These are phyloP conservation scores for Cataglyphis albicans DNA, from an alignment of 2,888 invertebrate species.

Conservation along the genomic window DNA sequence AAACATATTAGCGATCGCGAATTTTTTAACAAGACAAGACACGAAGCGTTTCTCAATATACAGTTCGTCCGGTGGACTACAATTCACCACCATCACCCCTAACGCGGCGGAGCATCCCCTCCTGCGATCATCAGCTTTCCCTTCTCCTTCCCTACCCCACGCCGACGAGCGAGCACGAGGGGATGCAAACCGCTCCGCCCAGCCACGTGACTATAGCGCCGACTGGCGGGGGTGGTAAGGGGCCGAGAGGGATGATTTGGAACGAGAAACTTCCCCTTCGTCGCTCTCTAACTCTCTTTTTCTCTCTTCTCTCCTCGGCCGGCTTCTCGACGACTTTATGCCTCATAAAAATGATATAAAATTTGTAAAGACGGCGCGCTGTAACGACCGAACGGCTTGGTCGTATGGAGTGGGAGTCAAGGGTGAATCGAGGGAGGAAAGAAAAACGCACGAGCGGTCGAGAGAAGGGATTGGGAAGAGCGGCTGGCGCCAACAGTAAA, in stretches of 20 bases:
- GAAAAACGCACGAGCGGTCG: constrained; percentile 50
- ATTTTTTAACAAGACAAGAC: constrained; percentile 81
- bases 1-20: constrained; percentile 67
- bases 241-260: constrained; percentile 49
- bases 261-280: constrained; percentile 58
- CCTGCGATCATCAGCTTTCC: constrained; percentile 47
- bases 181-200: constrained; percentile 81
- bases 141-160: constrained; percentile 61
- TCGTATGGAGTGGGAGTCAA: constrained; percentile 78
- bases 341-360: constrained; percentile 86
- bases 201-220: constrained; percentile 78
- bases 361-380: constrained; percentile 85
- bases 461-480: constrained; percentile 29
- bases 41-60: constrained; percentile 78
- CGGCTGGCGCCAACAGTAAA: constrained; percentile 60
- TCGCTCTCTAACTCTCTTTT: constrained; percentile 62
- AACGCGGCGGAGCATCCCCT: constrained; percentile 61
- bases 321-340: constrained; percentile 85
- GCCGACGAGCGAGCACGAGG: constrained; percentile 65
- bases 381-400: constrained; percentile 83
- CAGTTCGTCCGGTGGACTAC: constrained; percentile 61
- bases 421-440: constrained; percentile 64
- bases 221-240: constrained; percentile 27
- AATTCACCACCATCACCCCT: constrained; percentile 50
- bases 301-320: constrained; percentile 74